Evolutionary conservation across 2,888 invertebrate genomes (phyloP).

Genomic region (Cremastinae sp.): DNA sequence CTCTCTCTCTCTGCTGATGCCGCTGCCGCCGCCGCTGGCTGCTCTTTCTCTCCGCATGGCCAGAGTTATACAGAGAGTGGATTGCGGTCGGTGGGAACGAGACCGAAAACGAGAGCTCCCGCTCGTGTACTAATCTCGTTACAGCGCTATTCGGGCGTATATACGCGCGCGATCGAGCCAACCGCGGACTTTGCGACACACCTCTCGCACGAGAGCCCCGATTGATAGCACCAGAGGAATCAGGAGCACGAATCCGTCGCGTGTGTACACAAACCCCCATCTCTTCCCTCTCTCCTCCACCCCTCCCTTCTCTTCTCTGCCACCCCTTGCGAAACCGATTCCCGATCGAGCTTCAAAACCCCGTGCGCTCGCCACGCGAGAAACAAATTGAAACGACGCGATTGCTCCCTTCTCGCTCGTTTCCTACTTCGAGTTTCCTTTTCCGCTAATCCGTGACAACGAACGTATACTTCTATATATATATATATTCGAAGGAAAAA

Average conservation of each 20-base stretch:
- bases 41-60: no score
- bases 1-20: background rate
- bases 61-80: background rate
- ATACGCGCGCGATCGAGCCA: background rate
- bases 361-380: background rate
- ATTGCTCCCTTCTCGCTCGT: constrained; percentile 12
- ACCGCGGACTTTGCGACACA: constrained; percentile 40
- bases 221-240: constrained; percentile 42
- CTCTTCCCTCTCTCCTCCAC: no score
- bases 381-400: constrained; percentile 28
- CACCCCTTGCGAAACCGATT: no score
- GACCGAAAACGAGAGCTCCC: constrained; percentile 36
- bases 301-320: no score
- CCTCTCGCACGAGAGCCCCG: constrained; percentile 42
- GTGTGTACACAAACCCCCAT: background rate
- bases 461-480: no score
- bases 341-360: background rate
- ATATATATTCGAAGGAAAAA: no score
- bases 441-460: no score
- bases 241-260: constrained; percentile 22
- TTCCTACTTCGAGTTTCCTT: background rate
- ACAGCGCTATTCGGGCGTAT: background rate
- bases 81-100: constrained; percentile 38
- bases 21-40: no score
- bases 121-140: constrained; percentile 27